Evolutionary conservation across 2,113 vertebrate genomes (phyloP).

Genomic region (Lophius piscatorius): DNA sequence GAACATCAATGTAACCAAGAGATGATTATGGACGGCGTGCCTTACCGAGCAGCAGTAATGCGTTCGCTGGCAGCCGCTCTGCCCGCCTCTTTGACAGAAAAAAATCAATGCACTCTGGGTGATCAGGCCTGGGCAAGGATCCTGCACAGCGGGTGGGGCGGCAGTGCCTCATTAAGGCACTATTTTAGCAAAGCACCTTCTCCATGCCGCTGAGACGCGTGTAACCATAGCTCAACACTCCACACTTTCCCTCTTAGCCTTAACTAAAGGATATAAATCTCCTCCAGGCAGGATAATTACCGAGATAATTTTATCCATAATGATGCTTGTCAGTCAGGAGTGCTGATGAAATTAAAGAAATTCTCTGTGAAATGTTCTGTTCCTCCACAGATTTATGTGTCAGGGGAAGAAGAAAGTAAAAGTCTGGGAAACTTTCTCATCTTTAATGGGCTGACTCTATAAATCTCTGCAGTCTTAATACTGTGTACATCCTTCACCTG

Average conservation of each 20-base stretch:
- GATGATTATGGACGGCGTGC: slow-evolving; percentile 41
- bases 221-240: slow-evolving; percentile 40
- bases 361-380: slow-evolving; percentile 62
- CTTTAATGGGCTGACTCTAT: slow-evolving; percentile 35
- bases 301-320: slow-evolving; percentile 83
- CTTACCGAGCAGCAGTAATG: slow-evolving; percentile 29
- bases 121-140: slow-evolving; percentile 36
- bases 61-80: slow-evolving; percentile 26
- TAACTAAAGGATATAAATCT: slow-evolving; percentile 80
- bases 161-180: slow-evolving; percentile 65
- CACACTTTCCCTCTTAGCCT: slow-evolving; percentile 43
- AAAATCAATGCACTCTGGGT: slow-evolving; percentile 55
- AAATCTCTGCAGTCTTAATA: slow-evolving; percentile 22
- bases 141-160: slow-evolving; percentile 40
- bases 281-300: slow-evolving; percentile 80
- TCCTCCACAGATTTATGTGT: slow-evolving; percentile 61
- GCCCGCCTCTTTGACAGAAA: slow-evolving; percentile 40
- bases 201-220: slow-evolving; percentile 43
- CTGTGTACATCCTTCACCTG: slow-evolving; percentile 10
- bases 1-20: slow-evolving; percentile 13
- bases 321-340: slow-evolving; percentile 81
- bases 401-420: slow-evolving; percentile 53
- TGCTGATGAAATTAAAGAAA: slow-evolving; percentile 78
- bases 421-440: slow-evolving; percentile 60
- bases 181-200: slow-evolving; percentile 70